These are phyloP conservation scores for Arion vulgaris DNA, from an alignment of 1,140 invertebrate species.

Conservation along the genomic window DNA sequence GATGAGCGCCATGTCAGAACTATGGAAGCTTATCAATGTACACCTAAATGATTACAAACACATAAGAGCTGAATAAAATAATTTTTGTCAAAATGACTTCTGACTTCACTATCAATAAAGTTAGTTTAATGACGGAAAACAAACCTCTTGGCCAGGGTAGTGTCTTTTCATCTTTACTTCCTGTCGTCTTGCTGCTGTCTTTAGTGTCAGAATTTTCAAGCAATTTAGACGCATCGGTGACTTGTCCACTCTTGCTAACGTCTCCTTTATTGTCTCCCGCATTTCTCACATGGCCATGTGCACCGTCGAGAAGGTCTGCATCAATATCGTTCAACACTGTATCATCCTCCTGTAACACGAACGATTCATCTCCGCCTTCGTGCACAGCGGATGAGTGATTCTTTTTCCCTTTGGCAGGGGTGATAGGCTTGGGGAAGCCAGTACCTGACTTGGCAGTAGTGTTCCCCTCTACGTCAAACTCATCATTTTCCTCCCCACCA, in stretches of 20 bases:
- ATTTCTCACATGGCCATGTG: conserved; percentile 15
- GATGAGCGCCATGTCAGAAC: not conserved
- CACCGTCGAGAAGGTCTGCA: conserved; percentile 56
- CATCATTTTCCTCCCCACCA: conserved; percentile 28
- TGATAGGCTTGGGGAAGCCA: conserved; percentile 8
- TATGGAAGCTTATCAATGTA: not conserved
- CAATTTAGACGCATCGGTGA: conserved; percentile 27
- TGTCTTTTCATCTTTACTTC: conserved; percentile 59
- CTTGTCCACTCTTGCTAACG: conserved; percentile 10
- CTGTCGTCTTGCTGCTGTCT: conserved; percentile 51
- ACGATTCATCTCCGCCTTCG: conserved; percentile 56
- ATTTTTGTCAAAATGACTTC: conserved; percentile 4
- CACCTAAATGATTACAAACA: not conserved
- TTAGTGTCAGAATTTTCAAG: conserved; percentile 41
- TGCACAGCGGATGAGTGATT: conserved; percentile 34
- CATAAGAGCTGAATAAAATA: not conserved
- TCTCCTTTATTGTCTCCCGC: conserved; percentile 23
- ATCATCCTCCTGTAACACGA: conserved; percentile 70
- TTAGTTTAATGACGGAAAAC: conserved; percentile 41
- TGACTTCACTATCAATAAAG: conserved; percentile 31
- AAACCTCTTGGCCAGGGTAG: conserved; percentile 66
- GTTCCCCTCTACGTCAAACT: conserved; percentile 29
- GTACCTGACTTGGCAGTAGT: not conserved
- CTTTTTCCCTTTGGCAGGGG: conserved; percentile 23
- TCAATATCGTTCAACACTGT: conserved; percentile 69